Conservation (phyloP, 2,113 vertebrate genomes). For the Formicarius rufipectus region DNA sequence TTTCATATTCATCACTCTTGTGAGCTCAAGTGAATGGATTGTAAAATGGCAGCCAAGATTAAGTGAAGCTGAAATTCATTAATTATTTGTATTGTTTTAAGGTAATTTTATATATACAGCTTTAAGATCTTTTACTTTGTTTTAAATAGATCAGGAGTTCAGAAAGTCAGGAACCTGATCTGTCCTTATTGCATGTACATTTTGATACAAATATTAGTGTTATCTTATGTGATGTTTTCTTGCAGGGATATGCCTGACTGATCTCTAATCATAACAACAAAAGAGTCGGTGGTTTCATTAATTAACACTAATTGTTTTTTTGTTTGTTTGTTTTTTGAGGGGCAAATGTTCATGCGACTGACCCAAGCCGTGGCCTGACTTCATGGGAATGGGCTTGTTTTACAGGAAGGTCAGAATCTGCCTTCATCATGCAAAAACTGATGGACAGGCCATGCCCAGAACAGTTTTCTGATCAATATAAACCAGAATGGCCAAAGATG, state of each 20-base stretch:
- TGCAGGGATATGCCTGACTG: not conserved
- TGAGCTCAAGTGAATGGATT: not conserved
- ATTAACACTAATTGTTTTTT: not conserved
- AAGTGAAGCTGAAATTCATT: not conserved
- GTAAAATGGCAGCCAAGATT: not conserved
- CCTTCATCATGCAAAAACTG: constrained; percentile 83
- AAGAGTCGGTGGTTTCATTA: not conserved
- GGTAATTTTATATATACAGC: not conserved
- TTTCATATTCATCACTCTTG: not conserved
- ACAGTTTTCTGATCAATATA: constrained; percentile 83
- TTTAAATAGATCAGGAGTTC: not conserved
- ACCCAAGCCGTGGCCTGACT: constrained; percentile 84
- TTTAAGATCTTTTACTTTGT: not conserved
- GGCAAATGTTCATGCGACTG: constrained; percentile 83
- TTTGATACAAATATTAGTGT: not conserved
- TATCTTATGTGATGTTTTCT: not conserved
- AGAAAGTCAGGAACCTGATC: not conserved
- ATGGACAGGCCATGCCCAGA: constrained; percentile 83
- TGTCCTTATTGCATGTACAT: not conserved
- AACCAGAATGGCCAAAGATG: constrained; percentile 85
- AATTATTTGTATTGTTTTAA: not conserved
- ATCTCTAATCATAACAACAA: not conserved
- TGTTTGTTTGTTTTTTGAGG: constrained; percentile 74
- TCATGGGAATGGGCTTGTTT: constrained; percentile 92
- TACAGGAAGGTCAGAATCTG: constrained; percentile 87